phyloP scores from a whole-genome alignment of 2,888 invertebrate species.

The Drosophila meridiana region DNA sequence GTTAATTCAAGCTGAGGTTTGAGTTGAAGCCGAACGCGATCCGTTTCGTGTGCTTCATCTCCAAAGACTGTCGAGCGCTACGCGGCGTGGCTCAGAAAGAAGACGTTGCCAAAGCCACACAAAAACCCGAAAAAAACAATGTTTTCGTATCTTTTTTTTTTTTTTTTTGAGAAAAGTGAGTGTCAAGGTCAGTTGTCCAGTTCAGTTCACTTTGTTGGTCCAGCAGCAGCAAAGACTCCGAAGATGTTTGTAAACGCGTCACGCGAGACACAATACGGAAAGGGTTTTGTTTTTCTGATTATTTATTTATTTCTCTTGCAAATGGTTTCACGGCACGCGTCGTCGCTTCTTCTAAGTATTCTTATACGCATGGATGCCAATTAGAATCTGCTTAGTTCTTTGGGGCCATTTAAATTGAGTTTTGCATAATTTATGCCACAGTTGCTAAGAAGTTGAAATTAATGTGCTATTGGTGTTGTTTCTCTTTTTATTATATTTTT shows the following conservation, averaged over 20 bases:
- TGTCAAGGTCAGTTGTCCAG: constrained; percentile 83
- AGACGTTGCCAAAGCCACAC: constrained; percentile 71
- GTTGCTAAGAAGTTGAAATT: constrained; percentile 34
- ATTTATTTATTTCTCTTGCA: constrained; percentile 1
- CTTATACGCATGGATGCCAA: not conserved
- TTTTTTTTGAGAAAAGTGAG: constrained; percentile 78
- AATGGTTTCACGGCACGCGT: constrained; percentile 59
- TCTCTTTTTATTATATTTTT: constrained; percentile 1
- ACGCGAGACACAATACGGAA: constrained; percentile 70
- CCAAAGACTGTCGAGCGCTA: constrained; percentile 81
- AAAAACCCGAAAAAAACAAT: constrained; percentile 39
- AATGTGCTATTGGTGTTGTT: constrained; percentile 7
- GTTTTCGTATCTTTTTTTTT: constrained; percentile 34
- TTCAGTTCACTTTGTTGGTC: constrained; percentile 36
- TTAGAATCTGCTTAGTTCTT: constrained; percentile 47
- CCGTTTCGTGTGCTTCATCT: constrained; percentile 80
- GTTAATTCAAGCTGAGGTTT: constrained; percentile 6
- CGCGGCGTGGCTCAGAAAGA: constrained; percentile 81
- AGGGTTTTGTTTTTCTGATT: constrained; percentile 20
- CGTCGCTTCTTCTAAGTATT: constrained; percentile 18
- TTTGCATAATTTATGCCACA: constrained; percentile 60
- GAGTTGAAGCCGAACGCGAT: constrained; percentile 18
- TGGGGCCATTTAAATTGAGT: not conserved
- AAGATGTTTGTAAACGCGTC: constrained; percentile 58
- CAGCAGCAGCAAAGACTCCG: constrained; percentile 12